A percentile compares a stretch with the other conserved stretches of the same genome.
These are phyloP conservation scores for Pygocentrus nattereri DNA, from an alignment of 2,797 vertebrate genomes.

Conservation along the genomic window DNA sequence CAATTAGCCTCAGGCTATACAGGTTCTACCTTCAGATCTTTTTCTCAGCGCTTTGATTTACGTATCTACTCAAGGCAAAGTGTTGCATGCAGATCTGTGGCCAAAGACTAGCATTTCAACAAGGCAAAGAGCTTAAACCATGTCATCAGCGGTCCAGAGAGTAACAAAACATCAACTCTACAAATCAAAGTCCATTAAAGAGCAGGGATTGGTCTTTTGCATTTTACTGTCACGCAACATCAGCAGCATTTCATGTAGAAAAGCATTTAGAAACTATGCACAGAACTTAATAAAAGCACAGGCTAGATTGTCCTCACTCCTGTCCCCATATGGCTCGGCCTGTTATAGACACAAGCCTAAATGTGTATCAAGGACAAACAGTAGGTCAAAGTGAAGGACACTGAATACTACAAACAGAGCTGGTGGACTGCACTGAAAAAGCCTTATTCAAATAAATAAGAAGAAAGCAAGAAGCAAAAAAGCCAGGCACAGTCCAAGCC, in stretches of 20 bases:
- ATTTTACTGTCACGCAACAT: slow-evolving; percentile 4
- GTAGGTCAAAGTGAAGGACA: slow-evolving; percentile 47
- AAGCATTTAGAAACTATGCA: slow-evolving; percentile 5
- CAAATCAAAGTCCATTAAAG: not conserved
- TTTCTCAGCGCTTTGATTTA: not conserved
- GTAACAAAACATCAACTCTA: not conserved
- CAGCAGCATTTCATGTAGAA: not conserved
- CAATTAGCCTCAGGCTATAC: not conserved
- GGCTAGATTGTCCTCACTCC: slow-evolving; percentile 13
- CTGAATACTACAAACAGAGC: slow-evolving; percentile 27
- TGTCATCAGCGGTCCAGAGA: not conserved
- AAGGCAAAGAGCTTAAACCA: not conserved
- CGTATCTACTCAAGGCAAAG: not conserved
- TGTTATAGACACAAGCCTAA: slow-evolving; percentile 38
- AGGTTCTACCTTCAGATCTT: not conserved
- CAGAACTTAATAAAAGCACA: slow-evolving; percentile 11
- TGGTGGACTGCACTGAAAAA: not conserved
- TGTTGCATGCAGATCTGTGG: not conserved
- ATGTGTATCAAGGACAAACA: slow-evolving; percentile 49
- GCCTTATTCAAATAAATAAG: not conserved
- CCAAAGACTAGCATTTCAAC: not conserved
- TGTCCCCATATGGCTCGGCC: slow-evolving; percentile 20
- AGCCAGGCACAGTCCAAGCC: not conserved
- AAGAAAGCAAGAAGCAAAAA: not conserved
- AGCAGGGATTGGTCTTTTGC: not conserved